Conservation (phyloP, 2,113 vertebrate genomes). For the Mus musculus region DNA sequence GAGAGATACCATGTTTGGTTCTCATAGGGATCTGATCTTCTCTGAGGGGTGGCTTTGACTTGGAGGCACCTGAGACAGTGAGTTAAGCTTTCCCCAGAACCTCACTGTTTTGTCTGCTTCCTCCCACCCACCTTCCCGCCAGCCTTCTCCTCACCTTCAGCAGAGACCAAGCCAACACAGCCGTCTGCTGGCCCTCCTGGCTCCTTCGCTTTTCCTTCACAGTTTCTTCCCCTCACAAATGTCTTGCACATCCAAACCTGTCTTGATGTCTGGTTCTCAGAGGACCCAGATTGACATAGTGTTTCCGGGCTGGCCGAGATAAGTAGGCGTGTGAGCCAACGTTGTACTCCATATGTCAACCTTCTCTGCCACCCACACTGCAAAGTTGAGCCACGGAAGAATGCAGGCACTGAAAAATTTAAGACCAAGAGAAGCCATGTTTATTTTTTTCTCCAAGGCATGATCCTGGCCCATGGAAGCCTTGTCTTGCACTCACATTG, state of each 20-base stretch:
- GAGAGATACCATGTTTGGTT: neutral
- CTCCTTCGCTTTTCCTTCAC: neutral
- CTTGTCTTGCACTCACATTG: neutral
- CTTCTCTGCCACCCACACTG: neutral
- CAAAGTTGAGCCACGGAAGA: neutral
- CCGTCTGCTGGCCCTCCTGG: neutral
- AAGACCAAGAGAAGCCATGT: neutral
- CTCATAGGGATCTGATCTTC: neutral
- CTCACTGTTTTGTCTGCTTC: neutral
- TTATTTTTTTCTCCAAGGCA: neutral
- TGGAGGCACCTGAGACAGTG: neutral
- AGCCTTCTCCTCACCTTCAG: neutral
- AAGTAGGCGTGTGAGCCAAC: neutral
- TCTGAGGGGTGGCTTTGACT: neutral
- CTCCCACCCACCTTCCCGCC: neutral
- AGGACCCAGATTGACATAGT: neutral
- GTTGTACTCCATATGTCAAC: neutral
- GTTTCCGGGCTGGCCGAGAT: neutral
- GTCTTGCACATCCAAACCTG: neutral
- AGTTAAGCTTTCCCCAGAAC: neutral
- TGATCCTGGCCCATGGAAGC: neutral
- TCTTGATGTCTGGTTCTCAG: neutral
- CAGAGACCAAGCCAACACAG: neutral
- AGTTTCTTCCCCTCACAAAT: neutral
- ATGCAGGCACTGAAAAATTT: neutral